Percentiles rank a stretch among this genome's conserved stretches.
Conservation (phyloP, 23 tunicate species). For the Trididemnum clinides region DNA sequence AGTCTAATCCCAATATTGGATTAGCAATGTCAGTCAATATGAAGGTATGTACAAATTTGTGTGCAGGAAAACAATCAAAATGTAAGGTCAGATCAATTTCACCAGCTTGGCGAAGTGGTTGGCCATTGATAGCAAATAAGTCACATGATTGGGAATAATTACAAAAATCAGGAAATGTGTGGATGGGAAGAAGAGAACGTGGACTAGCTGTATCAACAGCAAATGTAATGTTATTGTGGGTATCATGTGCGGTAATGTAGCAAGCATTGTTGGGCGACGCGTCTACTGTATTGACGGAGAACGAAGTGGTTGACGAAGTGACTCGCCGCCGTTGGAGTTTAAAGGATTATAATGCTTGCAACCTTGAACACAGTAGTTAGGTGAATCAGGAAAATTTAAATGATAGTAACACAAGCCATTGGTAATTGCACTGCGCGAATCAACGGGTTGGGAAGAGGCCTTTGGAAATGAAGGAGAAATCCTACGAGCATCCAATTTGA, state of each 20-base stretch:
- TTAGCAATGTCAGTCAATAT: neutral
- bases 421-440: no score
- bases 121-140: neutral
- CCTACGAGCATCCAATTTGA: no score
- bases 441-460: no score
- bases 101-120: neutral
- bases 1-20: neutral
- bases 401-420: neutral
- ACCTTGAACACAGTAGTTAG: neutral
- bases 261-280: neutral
- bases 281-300: neutral
- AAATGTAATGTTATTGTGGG: neutral
- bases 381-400: neutral
- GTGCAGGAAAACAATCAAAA: neutral
- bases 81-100: slow-evolving; percentile 7
- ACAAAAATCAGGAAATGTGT: neutral
- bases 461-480: no score
- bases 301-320: neutral
- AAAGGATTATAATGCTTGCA: neutral
- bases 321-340: neutral
- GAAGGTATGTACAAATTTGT: neutral
- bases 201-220: slow-evolving; percentile 1
- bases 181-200: neutral
- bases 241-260: neutral
- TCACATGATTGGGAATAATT: neutral